A percentile compares a stretch with the other conserved stretches of the same genome.
These are phyloP conservation scores for Onychomys leucogaster DNA, from an alignment of 2,797 vertebrate genomes.

Conservation along the genomic window DNA sequence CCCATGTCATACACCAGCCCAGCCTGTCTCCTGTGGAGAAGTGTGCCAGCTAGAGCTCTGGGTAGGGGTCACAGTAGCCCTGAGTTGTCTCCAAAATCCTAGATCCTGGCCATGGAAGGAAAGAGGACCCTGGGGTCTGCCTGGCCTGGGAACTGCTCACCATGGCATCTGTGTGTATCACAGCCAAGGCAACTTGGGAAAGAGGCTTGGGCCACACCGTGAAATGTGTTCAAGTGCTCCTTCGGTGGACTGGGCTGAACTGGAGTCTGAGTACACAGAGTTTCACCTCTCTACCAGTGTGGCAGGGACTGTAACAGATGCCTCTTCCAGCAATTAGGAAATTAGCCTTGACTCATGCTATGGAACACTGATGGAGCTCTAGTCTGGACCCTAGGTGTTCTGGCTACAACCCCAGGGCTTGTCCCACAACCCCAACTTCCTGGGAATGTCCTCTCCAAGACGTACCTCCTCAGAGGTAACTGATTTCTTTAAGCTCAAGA, in stretches of 20 bases:
- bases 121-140: not conserved
- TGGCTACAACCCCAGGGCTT: not conserved
- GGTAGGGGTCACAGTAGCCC: not conserved
- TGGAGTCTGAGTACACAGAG: not conserved
- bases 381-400: not conserved
- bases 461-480: constrained; percentile 40
- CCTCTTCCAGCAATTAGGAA: not conserved
- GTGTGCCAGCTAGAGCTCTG: not conserved
- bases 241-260: not conserved
- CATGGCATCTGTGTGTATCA: not conserved
- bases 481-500: constrained; percentile 78
- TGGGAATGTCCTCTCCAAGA: not conserved
- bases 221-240: not conserved
- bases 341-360: not conserved
- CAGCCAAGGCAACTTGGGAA: not conserved
- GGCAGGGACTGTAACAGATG: not conserved
- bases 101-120: not conserved
- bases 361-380: not conserved
- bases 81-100: not conserved
- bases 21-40: not conserved
- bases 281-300: not conserved
- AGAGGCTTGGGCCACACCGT: not conserved
- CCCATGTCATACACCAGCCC: not conserved
- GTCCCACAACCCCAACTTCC: not conserved
- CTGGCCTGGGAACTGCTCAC: not conserved